Conservation (phyloP, 2,113 vertebrate genomes). For the Bolborhynchus lineola region DNA sequence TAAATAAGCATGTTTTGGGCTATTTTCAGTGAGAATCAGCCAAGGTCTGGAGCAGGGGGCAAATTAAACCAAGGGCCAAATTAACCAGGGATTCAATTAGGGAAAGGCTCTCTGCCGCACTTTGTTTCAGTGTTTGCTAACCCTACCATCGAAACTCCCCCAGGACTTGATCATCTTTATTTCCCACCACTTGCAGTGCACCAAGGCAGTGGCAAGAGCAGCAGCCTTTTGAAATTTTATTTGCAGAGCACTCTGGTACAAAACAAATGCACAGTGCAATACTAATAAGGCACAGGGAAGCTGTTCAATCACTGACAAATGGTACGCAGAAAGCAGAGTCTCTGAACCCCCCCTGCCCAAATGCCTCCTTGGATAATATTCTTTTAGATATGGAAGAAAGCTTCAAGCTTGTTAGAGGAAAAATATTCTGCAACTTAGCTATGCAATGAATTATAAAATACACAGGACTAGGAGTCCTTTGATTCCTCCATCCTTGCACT, state of each 20-base stretch:
- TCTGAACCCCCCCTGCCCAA: background rate
- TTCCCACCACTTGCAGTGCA: background rate
- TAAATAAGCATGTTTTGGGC: background rate
- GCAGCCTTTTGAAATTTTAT: slow-evolving; percentile 40
- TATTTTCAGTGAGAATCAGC: background rate
- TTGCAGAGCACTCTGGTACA: background rate
- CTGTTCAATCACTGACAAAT: background rate
- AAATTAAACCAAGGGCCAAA: slow-evolving; percentile 16
- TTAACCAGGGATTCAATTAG: slow-evolving; percentile 65
- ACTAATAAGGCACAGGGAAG: slow-evolving; percentile 18
- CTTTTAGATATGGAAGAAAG: slow-evolving; percentile 26
- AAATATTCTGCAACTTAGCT: slow-evolving; percentile 47
- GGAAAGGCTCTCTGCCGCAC: background rate
- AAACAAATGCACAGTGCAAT: slow-evolving; percentile 45
- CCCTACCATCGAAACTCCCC: background rate
- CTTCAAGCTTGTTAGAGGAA: slow-evolving; percentile 58
- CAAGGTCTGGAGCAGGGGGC: background rate
- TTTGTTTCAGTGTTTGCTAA: slow-evolving; percentile 16
- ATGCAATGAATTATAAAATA: slow-evolving; percentile 75
- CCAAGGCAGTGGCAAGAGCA: background rate
- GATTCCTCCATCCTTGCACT: slow-evolving; percentile 18
- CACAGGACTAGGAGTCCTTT: slow-evolving; percentile 45
- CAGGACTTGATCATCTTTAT: background rate
- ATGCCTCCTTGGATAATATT: slow-evolving; percentile 29
- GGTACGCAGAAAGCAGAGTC: background rate